Conservation (phyloP, 1,140 invertebrate genomes). For the Lasaia peninsularis region DNA sequence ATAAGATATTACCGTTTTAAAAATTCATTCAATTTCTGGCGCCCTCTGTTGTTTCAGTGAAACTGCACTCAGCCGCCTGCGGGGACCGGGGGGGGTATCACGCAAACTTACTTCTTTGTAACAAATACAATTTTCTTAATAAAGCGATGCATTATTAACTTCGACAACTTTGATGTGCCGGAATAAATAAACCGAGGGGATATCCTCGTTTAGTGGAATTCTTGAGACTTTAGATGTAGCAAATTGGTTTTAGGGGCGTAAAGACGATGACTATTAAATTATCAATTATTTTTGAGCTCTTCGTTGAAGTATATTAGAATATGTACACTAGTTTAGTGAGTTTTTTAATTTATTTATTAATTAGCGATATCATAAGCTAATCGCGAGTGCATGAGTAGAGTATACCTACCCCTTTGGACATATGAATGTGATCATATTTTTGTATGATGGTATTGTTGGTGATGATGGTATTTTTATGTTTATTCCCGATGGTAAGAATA, state of each 20-base stretch:
- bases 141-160: slow-evolving; percentile 59
- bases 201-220: background rate
- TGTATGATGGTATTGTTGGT: too few species aligned
- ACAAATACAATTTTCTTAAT: slow-evolving; percentile 27
- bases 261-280: too few species aligned
- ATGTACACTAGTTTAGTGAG: background rate
- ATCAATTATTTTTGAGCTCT: too few species aligned
- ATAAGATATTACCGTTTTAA: background rate
- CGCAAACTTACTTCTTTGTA: background rate
- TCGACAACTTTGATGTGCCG: slow-evolving; percentile 38
- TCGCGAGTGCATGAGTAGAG: too few species aligned
- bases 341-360: too few species aligned
- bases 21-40: background rate
- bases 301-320: background rate
- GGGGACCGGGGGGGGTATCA: background rate
- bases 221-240: background rate
- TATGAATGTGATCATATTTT: too few species aligned
- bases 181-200: slow-evolving; percentile 10
- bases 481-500: too few species aligned
- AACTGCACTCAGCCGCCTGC: background rate
- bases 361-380: too few species aligned
- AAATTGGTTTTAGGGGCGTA: background rate
- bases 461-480: too few species aligned
- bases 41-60: background rate
- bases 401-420: too few species aligned